Conservation (phyloP, 2,797 vertebrate species). For the Melanotaenia maccullochi region DNA sequence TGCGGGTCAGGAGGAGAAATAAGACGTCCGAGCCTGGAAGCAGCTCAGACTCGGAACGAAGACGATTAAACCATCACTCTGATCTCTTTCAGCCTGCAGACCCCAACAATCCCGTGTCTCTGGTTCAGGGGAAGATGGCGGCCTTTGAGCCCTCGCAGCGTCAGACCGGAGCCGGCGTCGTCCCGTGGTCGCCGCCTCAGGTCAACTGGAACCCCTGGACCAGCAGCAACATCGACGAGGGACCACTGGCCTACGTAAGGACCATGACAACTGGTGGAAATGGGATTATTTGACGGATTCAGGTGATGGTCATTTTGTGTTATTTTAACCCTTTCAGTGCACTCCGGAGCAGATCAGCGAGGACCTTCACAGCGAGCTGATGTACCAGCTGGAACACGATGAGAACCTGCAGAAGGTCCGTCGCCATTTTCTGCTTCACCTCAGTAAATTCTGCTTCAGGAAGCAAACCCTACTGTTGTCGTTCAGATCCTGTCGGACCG, state of each 20-base stretch:
- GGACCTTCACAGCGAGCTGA: conserved; percentile 87
- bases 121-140: conserved; percentile 90
- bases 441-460: too few relatives aligned
- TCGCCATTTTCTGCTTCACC: fast-evolving
- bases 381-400: conserved; percentile 88
- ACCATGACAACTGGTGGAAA: too few relatives aligned
- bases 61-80: too few relatives aligned
- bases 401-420: conserved; percentile 86
- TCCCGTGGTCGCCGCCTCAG: conserved; percentile 97
- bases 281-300: background rate
- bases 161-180: conserved; percentile 88
- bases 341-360: conserved; percentile 92
- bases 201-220: conserved; percentile 99
- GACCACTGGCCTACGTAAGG: conserved; percentile 82
- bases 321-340: conserved; percentile 76
- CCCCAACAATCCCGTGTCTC: conserved; percentile 80
- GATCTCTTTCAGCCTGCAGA: conserved; percentile 80
- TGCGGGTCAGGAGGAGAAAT: too few relatives aligned
- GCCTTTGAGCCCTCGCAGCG: conserved; percentile 91
- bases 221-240: conserved; percentile 97
- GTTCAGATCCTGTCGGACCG: conserved; percentile 85
- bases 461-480: too few relatives aligned
- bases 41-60: too few relatives aligned
- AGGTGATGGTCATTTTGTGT: background rate
- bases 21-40: too few relatives aligned